These are phyloP conservation scores for Uloborus plumipes DNA, from an alignment of 2,888 invertebrate species.

Conservation along the genomic window DNA sequence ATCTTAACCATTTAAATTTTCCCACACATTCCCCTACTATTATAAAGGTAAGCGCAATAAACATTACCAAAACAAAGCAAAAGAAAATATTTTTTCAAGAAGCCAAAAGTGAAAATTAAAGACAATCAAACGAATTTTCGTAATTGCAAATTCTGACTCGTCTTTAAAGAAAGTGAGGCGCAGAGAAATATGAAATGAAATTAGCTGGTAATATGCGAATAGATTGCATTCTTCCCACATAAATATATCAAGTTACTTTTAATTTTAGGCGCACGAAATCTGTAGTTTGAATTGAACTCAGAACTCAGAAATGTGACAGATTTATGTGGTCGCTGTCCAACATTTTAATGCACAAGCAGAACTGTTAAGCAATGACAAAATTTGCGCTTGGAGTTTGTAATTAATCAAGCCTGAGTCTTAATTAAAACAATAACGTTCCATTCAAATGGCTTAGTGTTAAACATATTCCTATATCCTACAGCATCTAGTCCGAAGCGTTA, in stretches of 20 bases:
- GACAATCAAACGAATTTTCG: too few species aligned
- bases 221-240: too few species aligned
- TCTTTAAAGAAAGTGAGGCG: too few species aligned
- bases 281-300: slow-evolving; percentile 28
- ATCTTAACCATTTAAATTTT: too few species aligned
- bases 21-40: too few species aligned
- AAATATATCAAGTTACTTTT: background rate
- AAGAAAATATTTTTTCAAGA: too few species aligned
- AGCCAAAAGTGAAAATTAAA: too few species aligned
- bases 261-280: slow-evolving; percentile 2
- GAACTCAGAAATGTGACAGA: slow-evolving; percentile 40
- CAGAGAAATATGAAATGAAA: too few species aligned
- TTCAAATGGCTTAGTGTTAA: slow-evolving; percentile 51
- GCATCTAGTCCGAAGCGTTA: slow-evolving; percentile 39
- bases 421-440: slow-evolving; percentile 63
- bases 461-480: slow-evolving; percentile 49
- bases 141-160: too few species aligned
- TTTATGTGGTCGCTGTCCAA: slow-evolving; percentile 40
- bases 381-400: slow-evolving; percentile 41
- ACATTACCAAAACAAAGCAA: too few species aligned
- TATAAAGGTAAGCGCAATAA: too few species aligned
- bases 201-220: too few species aligned
- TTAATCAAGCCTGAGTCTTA: slow-evolving; percentile 61
- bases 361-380: slow-evolving; percentile 51
- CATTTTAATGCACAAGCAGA: slow-evolving; percentile 47